Percentiles rank a stretch among this genome's conserved stretches.
Evolutionary conservation across 2,797 vertebrate species (phyloP).

Genomic region (Melanotaenia pygmaea): DNA sequence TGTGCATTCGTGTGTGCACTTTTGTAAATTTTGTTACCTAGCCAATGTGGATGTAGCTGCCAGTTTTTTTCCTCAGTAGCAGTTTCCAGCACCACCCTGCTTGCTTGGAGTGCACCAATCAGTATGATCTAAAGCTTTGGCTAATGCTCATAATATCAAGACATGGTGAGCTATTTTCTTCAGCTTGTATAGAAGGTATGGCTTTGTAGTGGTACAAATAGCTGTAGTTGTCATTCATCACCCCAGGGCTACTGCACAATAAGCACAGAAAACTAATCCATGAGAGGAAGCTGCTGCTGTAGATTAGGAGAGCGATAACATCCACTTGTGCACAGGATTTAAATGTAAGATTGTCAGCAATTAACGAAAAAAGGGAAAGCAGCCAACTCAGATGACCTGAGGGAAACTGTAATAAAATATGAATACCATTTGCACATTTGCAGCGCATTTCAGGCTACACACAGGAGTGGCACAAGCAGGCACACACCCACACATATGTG

Average conservation of each 20-base stretch:
- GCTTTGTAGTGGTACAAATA: slow-evolving; percentile 75
- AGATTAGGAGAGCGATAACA: slow-evolving; percentile 62
- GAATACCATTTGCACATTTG: slow-evolving; percentile 36
- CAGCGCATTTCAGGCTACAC: slow-evolving; percentile 21
- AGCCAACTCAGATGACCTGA: slow-evolving; percentile 43
- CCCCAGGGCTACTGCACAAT: slow-evolving; percentile 60
- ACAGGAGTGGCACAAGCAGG: neutral
- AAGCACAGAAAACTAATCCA: slow-evolving; percentile 61
- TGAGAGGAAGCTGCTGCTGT: slow-evolving; percentile 48
- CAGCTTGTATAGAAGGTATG: slow-evolving; percentile 66
- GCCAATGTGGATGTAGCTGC: slow-evolving; percentile 41
- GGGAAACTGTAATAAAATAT: slow-evolving; percentile 43
- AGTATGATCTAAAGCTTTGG: slow-evolving; percentile 69
- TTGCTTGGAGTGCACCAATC: slow-evolving; percentile 50
- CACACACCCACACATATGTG: slow-evolving; percentile 20
- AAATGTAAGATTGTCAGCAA: slow-evolving; percentile 59
- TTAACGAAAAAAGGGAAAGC: slow-evolving; percentile 58
- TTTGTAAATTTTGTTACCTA: slow-evolving; percentile 26
- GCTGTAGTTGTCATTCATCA: slow-evolving; percentile 66
- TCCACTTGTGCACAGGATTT: slow-evolving; percentile 54
- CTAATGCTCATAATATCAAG: slow-evolving; percentile 67
- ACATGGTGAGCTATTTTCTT: slow-evolving; percentile 55
- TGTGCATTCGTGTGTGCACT: slow-evolving; percentile 21
- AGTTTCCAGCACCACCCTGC: slow-evolving; percentile 49
- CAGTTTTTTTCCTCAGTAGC: slow-evolving; percentile 49